Evolutionary conservation across 2,797 vertebrate genomes (phyloP).

Genomic region (Urocyon cinereoargenteus): DNA sequence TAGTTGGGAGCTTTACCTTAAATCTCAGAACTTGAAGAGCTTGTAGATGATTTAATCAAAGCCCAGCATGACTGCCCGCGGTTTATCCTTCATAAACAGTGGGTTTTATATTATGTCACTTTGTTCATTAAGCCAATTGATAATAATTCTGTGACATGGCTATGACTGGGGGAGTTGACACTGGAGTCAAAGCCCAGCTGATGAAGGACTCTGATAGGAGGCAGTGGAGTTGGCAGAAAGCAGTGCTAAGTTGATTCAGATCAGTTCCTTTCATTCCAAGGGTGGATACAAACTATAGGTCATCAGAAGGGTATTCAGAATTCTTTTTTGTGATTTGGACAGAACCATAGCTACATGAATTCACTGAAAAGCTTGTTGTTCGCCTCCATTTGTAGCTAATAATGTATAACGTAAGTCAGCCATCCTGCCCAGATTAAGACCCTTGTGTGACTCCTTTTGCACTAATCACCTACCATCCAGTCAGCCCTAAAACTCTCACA

Average conservation of each 20-base stretch:
- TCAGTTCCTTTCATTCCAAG: not conserved
- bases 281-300: slow-evolving; percentile 10
- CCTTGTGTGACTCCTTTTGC: not conserved
- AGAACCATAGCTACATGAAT: not conserved
- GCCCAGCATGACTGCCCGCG: not conserved
- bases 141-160: not conserved
- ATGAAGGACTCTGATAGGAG: slow-evolving; percentile 24
- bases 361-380: not conserved
- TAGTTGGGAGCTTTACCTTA: not conserved
- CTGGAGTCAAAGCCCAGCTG: not conserved
- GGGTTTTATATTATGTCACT: slow-evolving; percentile 45
- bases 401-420: not conserved
- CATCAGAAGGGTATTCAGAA: slow-evolving; percentile 32
- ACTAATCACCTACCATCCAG: not conserved
- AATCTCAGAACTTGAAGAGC: not conserved
- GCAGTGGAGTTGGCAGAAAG: not conserved
- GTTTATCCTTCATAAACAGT: not conserved
- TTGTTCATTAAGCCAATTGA: not conserved
- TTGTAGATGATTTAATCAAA: not conserved
- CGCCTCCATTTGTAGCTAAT: not conserved
- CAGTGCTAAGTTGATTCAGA: not conserved
- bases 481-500: not conserved
- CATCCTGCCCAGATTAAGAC: not conserved
- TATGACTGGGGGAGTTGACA: not conserved
- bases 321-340: not conserved